These are phyloP conservation scores for Digitonthophagus gazella DNA, from an alignment of 2,888 invertebrate genomes.

Conservation along the genomic window DNA sequence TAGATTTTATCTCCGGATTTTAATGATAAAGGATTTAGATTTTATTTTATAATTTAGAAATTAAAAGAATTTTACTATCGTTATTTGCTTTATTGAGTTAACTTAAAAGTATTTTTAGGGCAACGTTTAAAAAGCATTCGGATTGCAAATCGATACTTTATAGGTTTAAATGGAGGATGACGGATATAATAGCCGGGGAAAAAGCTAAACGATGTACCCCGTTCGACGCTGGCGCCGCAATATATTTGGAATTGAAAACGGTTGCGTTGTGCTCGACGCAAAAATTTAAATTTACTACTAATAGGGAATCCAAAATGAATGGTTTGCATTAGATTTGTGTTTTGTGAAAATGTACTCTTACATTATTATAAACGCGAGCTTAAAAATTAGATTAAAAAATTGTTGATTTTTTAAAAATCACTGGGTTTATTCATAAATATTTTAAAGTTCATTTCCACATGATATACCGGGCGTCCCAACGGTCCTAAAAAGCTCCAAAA, in stretches of 20 bases:
- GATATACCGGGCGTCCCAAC: too few relatives aligned
- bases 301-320: background rate
- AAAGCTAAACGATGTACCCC: background rate
- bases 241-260: background rate
- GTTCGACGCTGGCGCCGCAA: background rate
- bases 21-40: too few relatives aligned
- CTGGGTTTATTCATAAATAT: too few relatives aligned
- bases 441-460: too few relatives aligned
- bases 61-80: too few relatives aligned
- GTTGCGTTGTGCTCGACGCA: background rate
- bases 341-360: background rate
- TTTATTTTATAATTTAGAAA: too few relatives aligned
- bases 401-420: too few relatives aligned
- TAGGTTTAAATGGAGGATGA: background rate
- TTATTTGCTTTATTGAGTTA: background rate
- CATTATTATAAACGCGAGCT: too few relatives aligned
- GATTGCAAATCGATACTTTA: background rate
- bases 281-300: background rate
- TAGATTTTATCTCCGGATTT: background rate
- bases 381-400: too few relatives aligned
- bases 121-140: background rate
- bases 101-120: background rate
- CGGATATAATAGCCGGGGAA: background rate
- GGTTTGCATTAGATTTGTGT: background rate
- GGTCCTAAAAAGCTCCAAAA: too few relatives aligned